phyloP scores from a whole-genome alignment of 2,113 vertebrate species.

The Nesoenas mayeri region DNA sequence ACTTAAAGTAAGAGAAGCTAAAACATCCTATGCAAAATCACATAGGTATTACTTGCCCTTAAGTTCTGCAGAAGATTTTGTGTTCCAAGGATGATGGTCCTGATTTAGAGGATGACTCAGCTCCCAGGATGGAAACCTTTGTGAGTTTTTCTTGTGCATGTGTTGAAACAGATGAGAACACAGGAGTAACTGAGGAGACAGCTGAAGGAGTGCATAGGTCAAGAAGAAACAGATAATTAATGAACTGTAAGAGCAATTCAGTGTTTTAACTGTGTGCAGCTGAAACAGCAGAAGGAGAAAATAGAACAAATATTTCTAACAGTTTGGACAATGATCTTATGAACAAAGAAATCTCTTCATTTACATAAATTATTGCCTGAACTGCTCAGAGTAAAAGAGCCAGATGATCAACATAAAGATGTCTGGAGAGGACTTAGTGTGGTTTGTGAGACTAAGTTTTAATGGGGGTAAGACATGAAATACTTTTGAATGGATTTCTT shows the following conservation, averaged over 20 bases:
- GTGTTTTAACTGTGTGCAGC: not conserved
- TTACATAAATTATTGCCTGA: not conserved
- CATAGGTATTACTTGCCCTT: not conserved
- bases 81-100: not conserved
- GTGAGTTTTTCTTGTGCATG: not conserved
- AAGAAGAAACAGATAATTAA: not conserved
- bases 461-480: not conserved
- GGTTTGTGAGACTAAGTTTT: not conserved
- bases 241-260: not conserved
- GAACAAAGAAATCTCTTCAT: not conserved
- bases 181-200: not conserved
- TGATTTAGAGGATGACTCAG: conserved; percentile 45
- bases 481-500: not conserved
- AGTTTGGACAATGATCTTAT: not conserved
- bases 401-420: not conserved
- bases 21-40: not conserved
- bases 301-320: not conserved
- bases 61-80: not conserved
- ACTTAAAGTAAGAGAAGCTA: not conserved
- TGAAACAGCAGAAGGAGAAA: not conserved
- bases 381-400: not conserved
- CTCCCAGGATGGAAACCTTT: not conserved
- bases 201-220: not conserved
- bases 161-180: conserved; percentile 26
- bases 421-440: not conserved